Evolutionary conservation across 2,888 invertebrate genomes (phyloP).

Genomic region (Epicampocera succincta): DNA sequence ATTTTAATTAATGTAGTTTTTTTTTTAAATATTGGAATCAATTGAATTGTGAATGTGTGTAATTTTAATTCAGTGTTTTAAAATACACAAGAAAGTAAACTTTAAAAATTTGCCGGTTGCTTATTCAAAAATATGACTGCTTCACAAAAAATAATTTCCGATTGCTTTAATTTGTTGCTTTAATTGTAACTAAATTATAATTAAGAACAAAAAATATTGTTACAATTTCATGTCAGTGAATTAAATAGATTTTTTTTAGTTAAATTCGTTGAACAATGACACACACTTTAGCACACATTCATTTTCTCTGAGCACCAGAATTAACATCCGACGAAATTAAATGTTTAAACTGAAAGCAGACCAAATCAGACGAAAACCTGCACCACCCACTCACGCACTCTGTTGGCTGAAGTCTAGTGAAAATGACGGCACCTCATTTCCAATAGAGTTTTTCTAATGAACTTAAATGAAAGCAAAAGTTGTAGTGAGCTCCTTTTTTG

Average conservation of each 20-base stretch:
- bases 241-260: background rate
- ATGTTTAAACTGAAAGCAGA: conserved; percentile 40
- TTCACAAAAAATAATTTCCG: no score
- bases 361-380: conserved; percentile 63
- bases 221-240: no score
- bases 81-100: no score
- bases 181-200: no score
- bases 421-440: conserved; percentile 1
- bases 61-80: no score
- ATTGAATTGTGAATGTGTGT: no score
- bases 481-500: background rate
- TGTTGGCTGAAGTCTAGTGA: background rate
- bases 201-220: no score
- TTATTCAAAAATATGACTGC: no score
- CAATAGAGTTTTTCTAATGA: background rate
- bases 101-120: no score
- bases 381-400: conserved; percentile 67
- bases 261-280: background rate
- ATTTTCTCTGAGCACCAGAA: background rate
- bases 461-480: conserved; percentile 69
- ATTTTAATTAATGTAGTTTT: no score
- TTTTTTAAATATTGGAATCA: no score
- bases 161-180: no score
- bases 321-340: conserved; percentile 25
- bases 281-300: background rate